Conservation (phyloP, 2,797 vertebrate species). For the Limnodromus scolopaceus region DNA sequence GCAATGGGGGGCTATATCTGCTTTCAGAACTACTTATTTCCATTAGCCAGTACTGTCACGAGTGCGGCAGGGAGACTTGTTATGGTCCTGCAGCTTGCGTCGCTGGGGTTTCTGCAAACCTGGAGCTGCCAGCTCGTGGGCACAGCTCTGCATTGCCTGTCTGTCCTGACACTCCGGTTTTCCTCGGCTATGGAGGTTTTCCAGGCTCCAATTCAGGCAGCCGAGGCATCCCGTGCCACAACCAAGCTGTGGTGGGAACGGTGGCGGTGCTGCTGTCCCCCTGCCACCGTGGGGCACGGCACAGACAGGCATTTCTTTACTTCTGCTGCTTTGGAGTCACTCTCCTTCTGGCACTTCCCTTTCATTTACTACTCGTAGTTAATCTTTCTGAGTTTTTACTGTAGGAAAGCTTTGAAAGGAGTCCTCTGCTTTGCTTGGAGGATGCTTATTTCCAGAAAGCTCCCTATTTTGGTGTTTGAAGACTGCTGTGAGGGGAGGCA, state of each 20-base stretch:
- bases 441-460: not conserved
- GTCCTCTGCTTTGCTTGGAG: not conserved
- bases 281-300: rapidly evolving
- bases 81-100: not conserved
- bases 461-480: not conserved
- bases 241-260: not conserved
- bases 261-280: not conserved
- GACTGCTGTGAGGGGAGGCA: not conserved
- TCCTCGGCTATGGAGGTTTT: rapidly evolving
- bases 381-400: not conserved
- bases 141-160: not conserved
- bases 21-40: not conserved
- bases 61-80: not conserved
- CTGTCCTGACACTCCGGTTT: not conserved
- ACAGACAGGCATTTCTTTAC: not conserved
- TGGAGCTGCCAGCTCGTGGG: rapidly evolving
- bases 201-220: not conserved
- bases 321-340: rapidly evolving
- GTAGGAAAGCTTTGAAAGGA: not conserved
- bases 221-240: not conserved
- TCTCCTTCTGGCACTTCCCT: not conserved
- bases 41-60: not conserved
- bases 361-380: not conserved
- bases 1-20: not conserved
- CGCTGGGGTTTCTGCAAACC: not conserved